A percentile compares a stretch with the other conserved stretches of the same genome.
Evolutionary conservation across 2,888 invertebrate genomes (phyloP).

Genomic region (Euplagia quadripunctaria): DNA sequence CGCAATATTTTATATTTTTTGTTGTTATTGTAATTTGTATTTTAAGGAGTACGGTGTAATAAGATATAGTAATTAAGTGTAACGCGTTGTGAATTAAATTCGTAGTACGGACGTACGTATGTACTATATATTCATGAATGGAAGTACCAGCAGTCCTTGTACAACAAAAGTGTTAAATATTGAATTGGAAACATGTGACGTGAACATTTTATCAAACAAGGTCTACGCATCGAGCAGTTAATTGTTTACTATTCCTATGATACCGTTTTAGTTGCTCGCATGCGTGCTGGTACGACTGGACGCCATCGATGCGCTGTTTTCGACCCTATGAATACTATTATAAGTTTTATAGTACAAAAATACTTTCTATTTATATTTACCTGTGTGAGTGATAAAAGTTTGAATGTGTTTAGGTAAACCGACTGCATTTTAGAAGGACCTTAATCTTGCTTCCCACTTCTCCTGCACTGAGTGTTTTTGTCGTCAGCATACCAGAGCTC

Average conservation of each 20-base stretch:
- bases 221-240: conserved; percentile 75
- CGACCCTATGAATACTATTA: conserved; percentile 56
- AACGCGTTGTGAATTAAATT: conserved; percentile 21
- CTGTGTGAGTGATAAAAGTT: conserved; percentile 72
- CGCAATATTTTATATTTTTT: conserved; percentile 52
- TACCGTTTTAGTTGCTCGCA: conserved; percentile 76
- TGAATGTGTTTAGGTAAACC: conserved; percentile 75
- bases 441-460: conserved; percentile 76
- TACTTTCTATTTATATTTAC: conserved; percentile 51
- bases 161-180: conserved; percentile 56
- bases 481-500: conserved; percentile 75
- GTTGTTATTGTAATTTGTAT: conserved; percentile 24
- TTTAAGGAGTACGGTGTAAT: conserved; percentile 15
- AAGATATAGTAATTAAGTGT: conserved; percentile 21
- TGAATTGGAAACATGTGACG: conserved; percentile 68
- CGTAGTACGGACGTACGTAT: conserved; percentile 10
- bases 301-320: conserved; percentile 49
- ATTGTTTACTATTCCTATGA: conserved; percentile 83
- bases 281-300: conserved; percentile 67
- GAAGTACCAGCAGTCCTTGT: conserved; percentile 56
- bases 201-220: conserved; percentile 74
- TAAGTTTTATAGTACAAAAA: conserved; percentile 63
- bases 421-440: conserved; percentile 83
- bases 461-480: conserved; percentile 72
- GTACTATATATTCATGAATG: conserved; percentile 46